Conservation (phyloP, 2,888 invertebrate genomes). For the Philereme vetulata region DNA sequence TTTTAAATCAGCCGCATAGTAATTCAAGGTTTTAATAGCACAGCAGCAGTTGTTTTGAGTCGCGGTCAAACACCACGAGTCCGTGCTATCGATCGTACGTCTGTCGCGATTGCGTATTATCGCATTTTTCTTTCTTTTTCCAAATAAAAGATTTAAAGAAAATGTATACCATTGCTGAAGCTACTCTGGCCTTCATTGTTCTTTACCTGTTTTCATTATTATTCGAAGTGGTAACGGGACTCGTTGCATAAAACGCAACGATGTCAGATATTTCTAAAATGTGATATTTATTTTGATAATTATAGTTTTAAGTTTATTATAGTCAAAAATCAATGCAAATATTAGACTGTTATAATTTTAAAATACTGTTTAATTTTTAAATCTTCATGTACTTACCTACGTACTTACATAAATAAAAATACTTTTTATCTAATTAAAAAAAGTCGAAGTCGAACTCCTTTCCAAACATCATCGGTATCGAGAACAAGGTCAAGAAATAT, state of each 20-base stretch:
- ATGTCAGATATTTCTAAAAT: conserved; percentile 55
- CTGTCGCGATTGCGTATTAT: conserved; percentile 42
- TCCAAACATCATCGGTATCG: conserved; percentile 17
- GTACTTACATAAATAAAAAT: background rate
- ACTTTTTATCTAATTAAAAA: conserved; percentile 11
- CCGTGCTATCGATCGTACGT: conserved; percentile 64
- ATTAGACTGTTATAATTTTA: conserved; percentile 25
- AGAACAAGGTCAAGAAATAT: conserved; percentile 9
- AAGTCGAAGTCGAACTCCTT: conserved; percentile 6
- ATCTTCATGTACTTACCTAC: background rate
- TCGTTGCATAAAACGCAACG: conserved; percentile 59
- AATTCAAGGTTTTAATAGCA: conserved; percentile 59
- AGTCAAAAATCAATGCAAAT: conserved; percentile 76
- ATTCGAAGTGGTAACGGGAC: conserved; percentile 76
- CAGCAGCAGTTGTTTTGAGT: conserved; percentile 51
- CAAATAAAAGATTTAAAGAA: conserved; percentile 50
- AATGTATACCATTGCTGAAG: conserved; percentile 80
- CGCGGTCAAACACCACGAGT: conserved; percentile 64
- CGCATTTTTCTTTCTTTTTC: conserved; percentile 44
- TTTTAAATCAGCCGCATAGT: conserved; percentile 43
- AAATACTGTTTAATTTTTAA: background rate
- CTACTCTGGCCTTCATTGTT: conserved; percentile 73
- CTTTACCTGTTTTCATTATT: conserved; percentile 76
- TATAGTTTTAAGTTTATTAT: conserved; percentile 52
- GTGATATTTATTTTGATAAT: conserved; percentile 67